Evolutionary conservation across 2,113 vertebrate genomes (phyloP), one percentile per base, ranked within the genome.

Genomic region (Coryphaenoides rupestris): DNA sequence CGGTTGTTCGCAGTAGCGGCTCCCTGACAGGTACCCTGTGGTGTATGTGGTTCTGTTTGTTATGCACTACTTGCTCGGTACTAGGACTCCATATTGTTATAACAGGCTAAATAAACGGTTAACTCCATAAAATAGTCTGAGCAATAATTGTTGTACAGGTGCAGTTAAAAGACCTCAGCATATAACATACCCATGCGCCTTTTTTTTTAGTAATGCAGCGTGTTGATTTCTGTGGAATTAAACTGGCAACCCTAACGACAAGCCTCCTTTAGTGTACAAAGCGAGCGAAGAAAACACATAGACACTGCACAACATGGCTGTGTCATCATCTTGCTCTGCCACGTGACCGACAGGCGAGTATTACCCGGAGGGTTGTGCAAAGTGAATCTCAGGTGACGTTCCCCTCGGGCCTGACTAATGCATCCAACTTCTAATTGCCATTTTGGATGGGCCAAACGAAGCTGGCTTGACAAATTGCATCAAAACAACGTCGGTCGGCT

Each of bases 391-490:
- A 59, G 65, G 76, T 77, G 87, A 87, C 83, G 83, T 89, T 84
- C 83, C 84, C 80, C 69, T 69, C 76, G 72, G 84, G 83, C 80
- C 52, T 79, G 62, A 69, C 80, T 75, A 40, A 62, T 61, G 70
- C 58, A 63, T 74, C 74, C 74, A 68, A 73, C 69, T 75, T 76
- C 74, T 88, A 86, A 86, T 84, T 88, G 83, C 75, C 16, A 69
- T 71, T 76, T 80, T 82, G 81, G 83, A 84, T 58, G 6, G 77
- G 75, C 76, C 77, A 86, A 87, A 87, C 81, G 86, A 84, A 85
- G 80, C 77, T 79, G 82, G 78, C 79, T 73, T 83, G 84, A 85
- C 79, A 68, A 83, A 89, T 76, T 70, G 75, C 62, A 21, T 85
- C 80, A 84, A 77, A 86, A 83, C 77, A 87, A 40, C 73, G 79